Conservation (phyloP, 2,113 vertebrate genomes). For the Theristicus caerulescens region DNA sequence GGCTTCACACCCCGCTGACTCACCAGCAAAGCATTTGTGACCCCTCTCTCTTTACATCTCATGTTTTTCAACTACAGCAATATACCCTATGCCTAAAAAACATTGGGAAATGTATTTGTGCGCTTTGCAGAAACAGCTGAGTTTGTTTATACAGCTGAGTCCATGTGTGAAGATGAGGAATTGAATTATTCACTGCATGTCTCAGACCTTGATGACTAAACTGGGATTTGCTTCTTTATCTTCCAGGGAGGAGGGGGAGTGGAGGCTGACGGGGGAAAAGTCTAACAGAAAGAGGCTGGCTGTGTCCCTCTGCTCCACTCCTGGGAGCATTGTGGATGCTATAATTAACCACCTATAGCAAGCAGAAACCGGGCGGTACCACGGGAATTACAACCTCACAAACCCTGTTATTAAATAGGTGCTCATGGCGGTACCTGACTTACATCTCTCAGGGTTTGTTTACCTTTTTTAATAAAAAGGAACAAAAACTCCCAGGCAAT, state of each 20-base stretch:
- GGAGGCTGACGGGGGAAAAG: neutral
- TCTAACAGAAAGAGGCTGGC: slow-evolving; percentile 19
- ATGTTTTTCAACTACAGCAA: neutral
- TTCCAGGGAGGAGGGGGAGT: neutral
- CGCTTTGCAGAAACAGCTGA: neutral
- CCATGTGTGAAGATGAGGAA: slow-evolving; percentile 41
- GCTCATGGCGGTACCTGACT: neutral
- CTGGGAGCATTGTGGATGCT: neutral
- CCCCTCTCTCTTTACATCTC: neutral
- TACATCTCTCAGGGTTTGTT: neutral
- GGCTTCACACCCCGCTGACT: neutral
- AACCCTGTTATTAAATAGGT: neutral
- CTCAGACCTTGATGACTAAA: slow-evolving; percentile 67
- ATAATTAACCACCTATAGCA: slow-evolving; percentile 36
- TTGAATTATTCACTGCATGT: slow-evolving; percentile 59
- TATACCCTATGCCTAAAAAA: neutral
- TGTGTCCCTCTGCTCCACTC: slow-evolving; percentile 6
- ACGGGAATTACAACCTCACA: slow-evolving; percentile 15
- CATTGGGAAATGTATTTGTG: neutral
- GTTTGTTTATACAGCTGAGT: slow-evolving; percentile 50
- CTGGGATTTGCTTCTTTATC: slow-evolving; percentile 55
- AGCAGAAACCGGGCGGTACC: neutral
- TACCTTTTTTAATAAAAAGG: neutral
- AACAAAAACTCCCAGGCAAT: neutral
- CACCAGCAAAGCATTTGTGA: neutral